Conservation (phyloP, 2,797 vertebrate species). For the Merluccius polli region DNA sequence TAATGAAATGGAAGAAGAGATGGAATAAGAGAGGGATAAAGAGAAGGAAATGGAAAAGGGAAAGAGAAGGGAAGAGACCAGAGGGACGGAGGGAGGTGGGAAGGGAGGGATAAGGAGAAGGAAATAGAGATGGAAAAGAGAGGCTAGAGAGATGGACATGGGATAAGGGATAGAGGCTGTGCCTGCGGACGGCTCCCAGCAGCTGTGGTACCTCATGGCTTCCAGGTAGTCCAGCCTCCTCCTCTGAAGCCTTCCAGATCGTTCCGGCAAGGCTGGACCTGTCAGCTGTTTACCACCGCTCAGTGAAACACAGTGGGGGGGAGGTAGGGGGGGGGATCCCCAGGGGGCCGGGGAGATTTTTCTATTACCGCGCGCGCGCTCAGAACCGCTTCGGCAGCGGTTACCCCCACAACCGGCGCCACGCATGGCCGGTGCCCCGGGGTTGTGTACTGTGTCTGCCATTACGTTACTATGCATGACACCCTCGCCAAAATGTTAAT, state of each 20-base stretch:
- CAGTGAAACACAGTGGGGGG: slow-evolving; percentile 29
- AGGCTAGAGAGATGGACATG: slow-evolving; percentile 22
- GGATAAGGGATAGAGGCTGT: slow-evolving; percentile 29
- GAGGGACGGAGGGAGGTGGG: neutral
- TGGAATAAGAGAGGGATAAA: slow-evolving; percentile 19
- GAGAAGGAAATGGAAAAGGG: neutral
- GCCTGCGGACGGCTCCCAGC: slow-evolving; percentile 47
- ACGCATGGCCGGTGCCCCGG: slow-evolving; percentile 42
- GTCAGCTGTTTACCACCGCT: slow-evolving; percentile 48
- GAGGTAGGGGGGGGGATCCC: slow-evolving; percentile 18
- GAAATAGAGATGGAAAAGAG: neutral
- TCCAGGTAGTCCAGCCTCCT: slow-evolving; percentile 42
- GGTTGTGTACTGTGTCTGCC: slow-evolving; percentile 24
- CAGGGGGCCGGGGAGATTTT: slow-evolving; percentile 41
- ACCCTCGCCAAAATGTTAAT: slow-evolving; percentile 40
- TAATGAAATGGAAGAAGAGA: neutral
- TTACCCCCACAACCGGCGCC: slow-evolving; percentile 36
- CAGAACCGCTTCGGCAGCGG: slow-evolving; percentile 28
- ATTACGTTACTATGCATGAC: slow-evolving; percentile 3
- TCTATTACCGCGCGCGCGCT: slow-evolving; percentile 46
- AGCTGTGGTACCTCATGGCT: slow-evolving; percentile 52
- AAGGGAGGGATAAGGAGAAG: slow-evolving; percentile 11
- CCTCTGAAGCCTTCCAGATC: slow-evolving; percentile 42
- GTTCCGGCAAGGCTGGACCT: slow-evolving; percentile 39
- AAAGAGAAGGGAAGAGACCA: neutral